A percentile compares a stretch with the other conserved stretches of the same genome.
phyloP scores from a whole-genome alignment of 2,888 invertebrate species.

The Zaprionus bogoriensis region DNA sequence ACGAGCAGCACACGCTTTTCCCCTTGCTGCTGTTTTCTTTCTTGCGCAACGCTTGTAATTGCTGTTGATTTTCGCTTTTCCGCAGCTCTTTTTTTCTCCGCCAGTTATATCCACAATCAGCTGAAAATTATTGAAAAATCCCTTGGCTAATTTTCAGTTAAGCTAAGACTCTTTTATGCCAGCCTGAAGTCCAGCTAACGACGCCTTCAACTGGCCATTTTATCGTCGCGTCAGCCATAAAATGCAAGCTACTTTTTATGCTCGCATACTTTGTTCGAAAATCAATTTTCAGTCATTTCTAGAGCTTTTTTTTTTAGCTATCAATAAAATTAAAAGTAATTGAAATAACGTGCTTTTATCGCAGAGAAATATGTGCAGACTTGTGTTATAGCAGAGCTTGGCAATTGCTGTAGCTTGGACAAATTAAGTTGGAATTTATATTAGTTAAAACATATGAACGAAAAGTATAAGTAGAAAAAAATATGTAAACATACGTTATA shows the following conservation, averaged over 20 bases:
- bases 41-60: not conserved
- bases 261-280: not conserved
- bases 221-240: slow-evolving; percentile 2
- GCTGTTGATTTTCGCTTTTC: not conserved
- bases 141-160: slow-evolving; percentile 10
- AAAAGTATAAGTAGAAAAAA: no score
- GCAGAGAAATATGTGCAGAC: no score
- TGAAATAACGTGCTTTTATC: no score
- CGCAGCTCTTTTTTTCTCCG: not conserved
- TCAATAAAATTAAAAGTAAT: no score
- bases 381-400: no score
- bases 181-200: not conserved
- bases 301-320: not conserved
- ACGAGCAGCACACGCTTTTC: slow-evolving; percentile 23
- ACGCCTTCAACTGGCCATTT: not conserved
- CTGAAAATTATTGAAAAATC: slow-evolving; percentile 15
- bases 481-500: no score
- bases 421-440: no score
- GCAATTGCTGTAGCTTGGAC: no score
- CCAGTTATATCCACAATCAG: slow-evolving; percentile 3
- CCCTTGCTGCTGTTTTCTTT: not conserved
- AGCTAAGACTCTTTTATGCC: not conserved
- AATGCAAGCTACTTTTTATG: not conserved
- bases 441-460: no score
- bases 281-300: not conserved